A percentile compares a stretch with the other conserved stretches of the same genome.
Conservation (phyloP, 2,113 vertebrate genomes). For the Muscicapa adusta region DNA sequence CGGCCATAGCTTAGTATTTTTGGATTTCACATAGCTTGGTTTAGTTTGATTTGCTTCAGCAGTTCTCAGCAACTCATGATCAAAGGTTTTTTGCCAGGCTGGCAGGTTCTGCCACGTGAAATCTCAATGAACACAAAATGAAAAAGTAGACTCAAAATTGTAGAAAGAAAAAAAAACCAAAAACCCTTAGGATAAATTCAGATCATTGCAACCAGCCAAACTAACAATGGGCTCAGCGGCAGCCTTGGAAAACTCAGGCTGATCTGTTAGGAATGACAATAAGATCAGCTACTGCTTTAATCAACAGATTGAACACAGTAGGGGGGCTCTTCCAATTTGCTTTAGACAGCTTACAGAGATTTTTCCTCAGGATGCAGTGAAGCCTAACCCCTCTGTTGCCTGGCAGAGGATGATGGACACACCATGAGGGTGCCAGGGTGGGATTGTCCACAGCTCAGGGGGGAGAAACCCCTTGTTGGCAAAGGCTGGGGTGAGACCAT, state of each 20-base stretch:
- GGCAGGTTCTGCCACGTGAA: not conserved
- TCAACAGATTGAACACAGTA: slow-evolving; percentile 24
- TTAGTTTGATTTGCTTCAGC: not conserved
- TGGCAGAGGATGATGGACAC: not conserved
- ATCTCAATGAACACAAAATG: not conserved
- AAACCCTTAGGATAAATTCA: not conserved
- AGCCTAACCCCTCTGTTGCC: not conserved
- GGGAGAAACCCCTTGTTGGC: not conserved
- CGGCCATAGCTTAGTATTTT: not conserved
- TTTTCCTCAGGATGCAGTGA: not conserved
- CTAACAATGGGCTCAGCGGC: not conserved
- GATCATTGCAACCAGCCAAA: slow-evolving; percentile 10
- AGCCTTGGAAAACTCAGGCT: slow-evolving; percentile 12
- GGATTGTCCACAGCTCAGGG: not conserved
- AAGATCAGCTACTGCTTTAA: slow-evolving; percentile 47
- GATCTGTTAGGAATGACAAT: slow-evolving; percentile 28
- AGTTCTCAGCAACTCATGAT: not conserved
- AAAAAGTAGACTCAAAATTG: not conserved
- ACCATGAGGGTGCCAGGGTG: not conserved
- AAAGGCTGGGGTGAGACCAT: not conserved
- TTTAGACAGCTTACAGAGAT: not conserved
- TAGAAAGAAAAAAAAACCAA: not conserved
- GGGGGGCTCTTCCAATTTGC: slow-evolving; percentile 20
- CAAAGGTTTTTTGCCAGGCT: not conserved
- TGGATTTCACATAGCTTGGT: not conserved